Base-by-base conservation (phyloP, 1,140 invertebrate species). In the Fragariocoptes setiger region DNA sequence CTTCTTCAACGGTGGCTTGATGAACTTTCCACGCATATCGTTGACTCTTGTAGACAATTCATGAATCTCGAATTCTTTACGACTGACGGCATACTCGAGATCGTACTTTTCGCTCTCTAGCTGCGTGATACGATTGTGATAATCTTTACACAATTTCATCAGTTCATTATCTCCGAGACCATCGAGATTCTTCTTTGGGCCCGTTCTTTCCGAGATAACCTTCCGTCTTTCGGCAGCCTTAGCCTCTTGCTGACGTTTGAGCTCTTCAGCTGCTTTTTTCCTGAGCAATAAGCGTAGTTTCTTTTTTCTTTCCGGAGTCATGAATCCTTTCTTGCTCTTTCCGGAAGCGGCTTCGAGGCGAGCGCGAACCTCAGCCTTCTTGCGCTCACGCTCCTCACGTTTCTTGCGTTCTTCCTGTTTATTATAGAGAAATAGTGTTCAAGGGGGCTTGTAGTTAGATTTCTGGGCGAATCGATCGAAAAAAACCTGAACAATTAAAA, bases 31-130 rank as follows among this genome's bases (percentile, higher is more conserved):
- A n/a, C 42, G 35, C 19, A 15, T 14, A 19, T 43, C 42, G 38
- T 43, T 43, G 4, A 43, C 42, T 21, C 42, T 35, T n/a, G 36
- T 21, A 25, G 19, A 15, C 13, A 43, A 19, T n/a, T 43, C 42
- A 4, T 43, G 13, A 19, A 43, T 38, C 72, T 88, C 78, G 68
- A 77, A 74, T 74, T 94, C n/a, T n/a, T n/a, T n/a, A n/a, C n/a
- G n/a, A n/a, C n/a, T n/a, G n/a, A n/a, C n/a, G n/a, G n/a, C n/a
- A n/a, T n/a, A n/a, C n/a, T n/a, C 85, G 75, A 92, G 82, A 75
- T 92, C 85, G 74, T 83, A 94, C 70, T 90, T 88, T 67, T 88
- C 80, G 67, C 79, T 76, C 69, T 92, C 85, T 68, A 85, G 82
- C 65, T 75, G 66, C 69, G 73, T 74, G 67, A 90, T 72, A 66